Conservation (phyloP, 2,797 vertebrate genomes). For the Poecilia gillii region DNA sequence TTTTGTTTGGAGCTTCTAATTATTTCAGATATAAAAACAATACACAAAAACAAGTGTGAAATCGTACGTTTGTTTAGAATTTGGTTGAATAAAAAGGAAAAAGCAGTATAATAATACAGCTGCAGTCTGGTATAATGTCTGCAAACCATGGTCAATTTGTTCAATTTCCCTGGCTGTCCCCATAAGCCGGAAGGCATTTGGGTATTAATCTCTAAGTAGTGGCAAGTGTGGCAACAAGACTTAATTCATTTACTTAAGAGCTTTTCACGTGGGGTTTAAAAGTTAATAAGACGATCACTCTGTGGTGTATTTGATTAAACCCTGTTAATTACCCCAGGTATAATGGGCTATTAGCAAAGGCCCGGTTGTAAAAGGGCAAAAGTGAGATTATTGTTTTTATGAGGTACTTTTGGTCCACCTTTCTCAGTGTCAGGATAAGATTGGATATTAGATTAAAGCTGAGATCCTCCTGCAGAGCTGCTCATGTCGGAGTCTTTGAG, state of each 20-base stretch:
- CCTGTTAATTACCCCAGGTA: slow-evolving; percentile 82
- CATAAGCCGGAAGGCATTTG: slow-evolving; percentile 67
- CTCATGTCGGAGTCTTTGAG: slow-evolving; percentile 19
- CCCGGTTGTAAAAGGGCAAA: slow-evolving; percentile 78
- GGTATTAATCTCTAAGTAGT: slow-evolving; percentile 76
- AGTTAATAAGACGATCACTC: slow-evolving; percentile 81
- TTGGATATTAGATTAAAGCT: slow-evolving; percentile 49
- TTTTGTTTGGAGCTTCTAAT: neutral
- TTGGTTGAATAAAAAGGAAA: neutral
- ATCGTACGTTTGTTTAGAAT: neutral
- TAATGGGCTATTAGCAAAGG: slow-evolving; percentile 80
- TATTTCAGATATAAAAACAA: neutral
- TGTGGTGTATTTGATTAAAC: slow-evolving; percentile 81
- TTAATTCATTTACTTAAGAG: slow-evolving; percentile 82
- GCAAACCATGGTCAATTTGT: slow-evolving; percentile 61
- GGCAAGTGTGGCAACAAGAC: slow-evolving; percentile 73
- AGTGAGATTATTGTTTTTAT: slow-evolving; percentile 79
- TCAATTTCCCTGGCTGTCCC: slow-evolving; percentile 56
- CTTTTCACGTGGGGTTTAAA: slow-evolving; percentile 81
- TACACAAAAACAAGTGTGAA: neutral
- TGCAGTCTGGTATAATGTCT: slow-evolving; percentile 22
- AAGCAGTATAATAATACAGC: slow-evolving; percentile 13
- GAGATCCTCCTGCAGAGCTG: slow-evolving; percentile 23
- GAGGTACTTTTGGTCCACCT: slow-evolving; percentile 73
- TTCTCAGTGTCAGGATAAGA: slow-evolving; percentile 65